Evolutionary conservation across 2,888 invertebrate species (phyloP).

Genomic region (Acrobasis repandana): DNA sequence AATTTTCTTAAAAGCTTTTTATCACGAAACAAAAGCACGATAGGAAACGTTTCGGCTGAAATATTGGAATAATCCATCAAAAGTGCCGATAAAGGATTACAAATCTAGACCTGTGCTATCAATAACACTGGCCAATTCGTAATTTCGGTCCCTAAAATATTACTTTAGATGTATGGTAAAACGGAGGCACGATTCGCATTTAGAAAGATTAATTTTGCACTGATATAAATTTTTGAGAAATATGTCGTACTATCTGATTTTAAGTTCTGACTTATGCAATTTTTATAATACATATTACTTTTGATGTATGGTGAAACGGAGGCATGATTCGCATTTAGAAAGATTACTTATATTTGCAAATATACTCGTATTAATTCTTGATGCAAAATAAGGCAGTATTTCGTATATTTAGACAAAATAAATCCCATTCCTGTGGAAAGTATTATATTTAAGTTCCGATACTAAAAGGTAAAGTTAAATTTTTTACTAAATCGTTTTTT

Average conservation of each 20-base stretch:
- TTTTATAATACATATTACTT: neutral
- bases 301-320: no score
- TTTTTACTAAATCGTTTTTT: no score
- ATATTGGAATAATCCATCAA: conserved; percentile 18
- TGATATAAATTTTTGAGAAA: neutral
- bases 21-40: conserved; percentile 12
- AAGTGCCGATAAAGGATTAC: conserved; percentile 8
- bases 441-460: no score
- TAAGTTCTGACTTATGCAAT: neutral
- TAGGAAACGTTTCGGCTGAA: neutral
- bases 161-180: neutral
- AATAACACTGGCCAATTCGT: neutral
- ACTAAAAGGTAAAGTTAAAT: no score
- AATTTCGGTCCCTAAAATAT: neutral
- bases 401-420: no score
- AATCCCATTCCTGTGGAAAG: no score
- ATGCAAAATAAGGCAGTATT: no score
- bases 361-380: no score
- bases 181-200: neutral
- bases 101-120: neutral
- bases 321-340: no score
- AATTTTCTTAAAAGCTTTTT: conserved; percentile 11
- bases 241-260: neutral
- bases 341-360: no score
- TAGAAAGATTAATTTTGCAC: neutral